Conservation (phyloP, 1,140 invertebrate genomes). For the Bombus sylvicola region DNA sequence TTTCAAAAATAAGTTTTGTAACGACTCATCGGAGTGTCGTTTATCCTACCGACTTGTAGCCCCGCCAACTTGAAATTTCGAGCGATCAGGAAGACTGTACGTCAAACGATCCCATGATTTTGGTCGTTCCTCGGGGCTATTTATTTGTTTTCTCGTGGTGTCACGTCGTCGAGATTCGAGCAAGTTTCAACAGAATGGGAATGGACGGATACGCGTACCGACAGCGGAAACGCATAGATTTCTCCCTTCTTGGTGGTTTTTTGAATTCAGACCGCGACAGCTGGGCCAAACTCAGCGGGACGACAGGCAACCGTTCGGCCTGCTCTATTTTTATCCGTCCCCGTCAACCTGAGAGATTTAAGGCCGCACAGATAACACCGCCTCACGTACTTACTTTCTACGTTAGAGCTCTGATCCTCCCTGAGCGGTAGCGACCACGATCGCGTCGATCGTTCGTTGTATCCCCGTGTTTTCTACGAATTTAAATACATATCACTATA, state of each 20-base stretch:
- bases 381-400: constrained; percentile 57
- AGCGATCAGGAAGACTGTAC: constrained; percentile 4
- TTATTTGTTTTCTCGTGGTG: constrained; percentile 41
- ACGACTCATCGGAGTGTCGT: not conserved
- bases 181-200: constrained; percentile 27
- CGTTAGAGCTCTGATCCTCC: constrained; percentile 36
- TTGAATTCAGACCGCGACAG: constrained; percentile 60
- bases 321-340: constrained; percentile 70
- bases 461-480: constrained; percentile 9
- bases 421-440: constrained; percentile 35
- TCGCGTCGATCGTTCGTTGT: constrained; percentile 54
- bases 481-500: constrained; percentile 47
- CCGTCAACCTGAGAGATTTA: constrained; percentile 67
- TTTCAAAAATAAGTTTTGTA: not conserved
- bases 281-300: constrained; percentile 48
- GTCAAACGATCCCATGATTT: constrained; percentile 5
- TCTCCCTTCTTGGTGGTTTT: constrained; percentile 50
- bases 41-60: too few species aligned
- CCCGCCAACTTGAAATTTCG: constrained; percentile 2
- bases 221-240: constrained; percentile 53
- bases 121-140: not conserved
- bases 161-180: constrained; percentile 25
- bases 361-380: constrained; percentile 62
- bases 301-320: constrained; percentile 47
- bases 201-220: constrained; percentile 37